phyloP scores from a whole-genome alignment of 2,113 vertebrate species.

The Phycodurus eques region DNA sequence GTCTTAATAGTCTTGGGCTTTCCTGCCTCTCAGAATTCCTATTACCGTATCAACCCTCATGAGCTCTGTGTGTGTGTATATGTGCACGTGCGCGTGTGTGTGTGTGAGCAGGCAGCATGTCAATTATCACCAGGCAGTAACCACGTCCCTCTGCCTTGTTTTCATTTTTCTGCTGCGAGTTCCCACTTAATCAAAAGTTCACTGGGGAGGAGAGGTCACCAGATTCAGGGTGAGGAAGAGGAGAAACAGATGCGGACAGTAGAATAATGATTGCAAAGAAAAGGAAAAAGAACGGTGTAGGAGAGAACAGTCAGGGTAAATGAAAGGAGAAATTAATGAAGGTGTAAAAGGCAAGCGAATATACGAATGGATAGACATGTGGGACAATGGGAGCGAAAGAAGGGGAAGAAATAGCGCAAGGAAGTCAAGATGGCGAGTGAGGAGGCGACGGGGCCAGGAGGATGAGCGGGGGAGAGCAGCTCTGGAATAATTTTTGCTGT shows the following conservation, averaged over 20 bases:
- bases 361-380: background rate
- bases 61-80: background rate
- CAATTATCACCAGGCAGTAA: background rate
- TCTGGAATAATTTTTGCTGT: slow-evolving; percentile 53
- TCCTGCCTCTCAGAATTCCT: too few relatives aligned
- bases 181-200: slow-evolving; percentile 62
- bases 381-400: background rate
- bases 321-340: background rate
- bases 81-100: background rate
- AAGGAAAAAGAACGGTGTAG: background rate
- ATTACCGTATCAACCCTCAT: too few relatives aligned
- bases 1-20: too few relatives aligned
- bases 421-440: background rate
- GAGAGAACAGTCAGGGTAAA: background rate
- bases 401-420: background rate
- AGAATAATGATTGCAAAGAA: background rate
- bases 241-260: background rate
- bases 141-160: slow-evolving; percentile 8
- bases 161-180: slow-evolving; percentile 58
- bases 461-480: slow-evolving; percentile 4
- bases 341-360: background rate
- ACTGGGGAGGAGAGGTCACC: slow-evolving; percentile 50
- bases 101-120: background rate
- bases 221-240: slow-evolving; percentile 29
- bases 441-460: background rate